These are phyloP conservation scores for Spinus olivaceus DNA, from an alignment of 2,797 vertebrate genomes.

Conservation along the genomic window DNA sequence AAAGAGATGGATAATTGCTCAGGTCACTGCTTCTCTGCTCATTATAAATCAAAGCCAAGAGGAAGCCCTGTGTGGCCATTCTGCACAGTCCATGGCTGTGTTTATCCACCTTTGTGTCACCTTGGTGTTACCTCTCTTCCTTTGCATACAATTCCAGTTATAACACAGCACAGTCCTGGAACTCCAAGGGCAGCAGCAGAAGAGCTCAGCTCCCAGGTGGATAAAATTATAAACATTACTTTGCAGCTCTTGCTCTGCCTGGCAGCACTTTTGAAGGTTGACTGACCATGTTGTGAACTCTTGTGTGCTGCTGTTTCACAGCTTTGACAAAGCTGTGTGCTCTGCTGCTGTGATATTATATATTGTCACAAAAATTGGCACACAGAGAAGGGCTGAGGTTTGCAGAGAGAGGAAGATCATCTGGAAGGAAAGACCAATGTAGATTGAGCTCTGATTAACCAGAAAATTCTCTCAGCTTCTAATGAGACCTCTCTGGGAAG, in stretches of 20 bases:
- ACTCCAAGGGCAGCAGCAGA: not conserved
- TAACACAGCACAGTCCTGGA: not conserved
- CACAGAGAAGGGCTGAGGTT: not conserved
- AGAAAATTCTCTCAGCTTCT: not conserved
- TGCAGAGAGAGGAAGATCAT: not conserved
- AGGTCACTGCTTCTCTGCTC: slow-evolving; percentile 10
- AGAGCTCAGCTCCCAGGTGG: not conserved
- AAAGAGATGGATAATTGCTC: not conserved
- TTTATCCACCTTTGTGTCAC: not conserved
- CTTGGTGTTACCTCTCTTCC: not conserved
- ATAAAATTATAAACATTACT: not conserved
- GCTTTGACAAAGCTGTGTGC: not conserved
- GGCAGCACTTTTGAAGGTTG: not conserved
- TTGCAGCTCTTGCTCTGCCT: not conserved
- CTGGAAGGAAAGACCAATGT: not conserved
- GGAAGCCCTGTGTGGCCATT: not conserved
- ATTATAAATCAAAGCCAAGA: slow-evolving; percentile 32
- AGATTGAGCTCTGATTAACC: not conserved
- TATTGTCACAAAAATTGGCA: not conserved
- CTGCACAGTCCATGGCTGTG: not conserved
- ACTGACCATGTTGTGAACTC: not conserved
- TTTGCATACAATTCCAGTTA: not conserved
- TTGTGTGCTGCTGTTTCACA: not conserved
- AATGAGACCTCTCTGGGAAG: not conserved
- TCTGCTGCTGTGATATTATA: not conserved